A percentile compares a stretch with the other conserved stretches of the same genome.
These are phyloP conservation scores for Sclerurus mexicanus DNA, from an alignment of 2,113 vertebrate genomes.

Conservation along the genomic window DNA sequence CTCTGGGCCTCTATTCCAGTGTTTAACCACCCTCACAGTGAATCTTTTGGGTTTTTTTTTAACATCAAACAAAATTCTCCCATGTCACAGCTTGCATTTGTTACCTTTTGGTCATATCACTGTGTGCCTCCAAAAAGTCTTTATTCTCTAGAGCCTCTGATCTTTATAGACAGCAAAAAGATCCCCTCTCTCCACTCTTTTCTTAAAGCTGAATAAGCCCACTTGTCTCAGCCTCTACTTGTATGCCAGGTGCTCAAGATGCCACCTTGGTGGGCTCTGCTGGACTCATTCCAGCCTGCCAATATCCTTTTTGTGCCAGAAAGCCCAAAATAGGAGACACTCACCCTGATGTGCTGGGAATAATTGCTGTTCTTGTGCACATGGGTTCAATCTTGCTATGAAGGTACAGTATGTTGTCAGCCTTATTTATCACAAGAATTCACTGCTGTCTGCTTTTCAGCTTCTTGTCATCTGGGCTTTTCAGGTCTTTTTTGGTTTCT, in stretches of 20 bases:
- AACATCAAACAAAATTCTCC: not conserved
- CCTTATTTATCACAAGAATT: not conserved
- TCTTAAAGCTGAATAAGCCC: not conserved
- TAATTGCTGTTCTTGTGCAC: not conserved
- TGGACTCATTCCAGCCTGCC: not conserved
- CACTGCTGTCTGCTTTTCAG: not conserved
- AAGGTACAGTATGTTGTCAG: accelerated
- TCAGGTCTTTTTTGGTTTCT: not conserved
- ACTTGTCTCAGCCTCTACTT: not conserved
- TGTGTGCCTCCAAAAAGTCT: accelerated
- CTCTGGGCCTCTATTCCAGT: not conserved
- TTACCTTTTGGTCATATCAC: not conserved
- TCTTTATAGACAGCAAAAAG: not conserved
- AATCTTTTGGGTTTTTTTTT: not conserved
- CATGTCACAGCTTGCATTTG: not conserved
- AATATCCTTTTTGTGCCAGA: not conserved
- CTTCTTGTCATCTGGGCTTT: not conserved
- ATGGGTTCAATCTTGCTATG: not conserved
- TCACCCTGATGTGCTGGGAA: not conserved
- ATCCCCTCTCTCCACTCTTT: not conserved
- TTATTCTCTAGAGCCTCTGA: not conserved
- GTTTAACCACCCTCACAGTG: accelerated
- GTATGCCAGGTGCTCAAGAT: not conserved
- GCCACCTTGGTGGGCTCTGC: not conserved
- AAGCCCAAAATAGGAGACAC: not conserved